phyloP scores from a whole-genome alignment of 2,888 invertebrate genomes.

The Drosophila dives region DNA sequence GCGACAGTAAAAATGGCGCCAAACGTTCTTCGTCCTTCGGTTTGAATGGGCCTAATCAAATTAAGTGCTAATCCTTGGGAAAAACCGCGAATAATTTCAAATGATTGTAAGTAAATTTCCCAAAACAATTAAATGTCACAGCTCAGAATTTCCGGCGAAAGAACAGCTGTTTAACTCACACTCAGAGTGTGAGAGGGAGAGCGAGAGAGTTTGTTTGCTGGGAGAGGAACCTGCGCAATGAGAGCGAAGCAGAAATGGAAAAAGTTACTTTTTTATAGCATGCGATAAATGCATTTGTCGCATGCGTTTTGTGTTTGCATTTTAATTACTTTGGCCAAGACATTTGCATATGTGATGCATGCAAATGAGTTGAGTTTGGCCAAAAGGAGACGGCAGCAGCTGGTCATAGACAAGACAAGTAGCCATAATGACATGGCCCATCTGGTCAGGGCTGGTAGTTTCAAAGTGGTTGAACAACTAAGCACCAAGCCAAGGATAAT shows the following conservation, averaged over 20 bases:
- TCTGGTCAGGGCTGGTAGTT: slow-evolving; percentile 19
- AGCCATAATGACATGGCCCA: slow-evolving; percentile 63
- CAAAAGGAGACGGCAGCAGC: slow-evolving; percentile 26
- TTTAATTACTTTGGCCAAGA: slow-evolving; percentile 44
- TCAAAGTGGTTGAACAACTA: slow-evolving; percentile 14
- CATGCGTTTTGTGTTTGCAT: slow-evolving; percentile 46
- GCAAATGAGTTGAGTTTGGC: slow-evolving; percentile 16
- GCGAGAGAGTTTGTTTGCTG: not conserved
- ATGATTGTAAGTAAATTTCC: slow-evolving; percentile 81
- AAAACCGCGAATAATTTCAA: slow-evolving; percentile 81
- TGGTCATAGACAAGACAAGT: slow-evolving; percentile 56
- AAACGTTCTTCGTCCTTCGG: slow-evolving; percentile 8
- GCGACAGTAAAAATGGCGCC: slow-evolving; percentile 56
- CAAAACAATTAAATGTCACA: slow-evolving; percentile 74
- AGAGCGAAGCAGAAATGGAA: slow-evolving; percentile 10
- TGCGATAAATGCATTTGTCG: slow-evolving; percentile 47
- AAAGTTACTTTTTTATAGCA: slow-evolving; percentile 35
- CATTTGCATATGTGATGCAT: slow-evolving; percentile 59
- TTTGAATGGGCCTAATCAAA: slow-evolving; percentile 75
- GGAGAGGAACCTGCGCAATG: slow-evolving; percentile 30
- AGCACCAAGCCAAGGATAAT: slow-evolving; percentile 49
- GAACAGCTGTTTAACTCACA: slow-evolving; percentile 38
- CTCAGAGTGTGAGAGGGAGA: not conserved
- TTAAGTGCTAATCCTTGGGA: slow-evolving; percentile 80
- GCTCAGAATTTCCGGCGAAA: slow-evolving; percentile 45